Evolutionary conservation across 2,888 invertebrate species (phyloP).

Genomic region (Standfussiana lucernea): DNA sequence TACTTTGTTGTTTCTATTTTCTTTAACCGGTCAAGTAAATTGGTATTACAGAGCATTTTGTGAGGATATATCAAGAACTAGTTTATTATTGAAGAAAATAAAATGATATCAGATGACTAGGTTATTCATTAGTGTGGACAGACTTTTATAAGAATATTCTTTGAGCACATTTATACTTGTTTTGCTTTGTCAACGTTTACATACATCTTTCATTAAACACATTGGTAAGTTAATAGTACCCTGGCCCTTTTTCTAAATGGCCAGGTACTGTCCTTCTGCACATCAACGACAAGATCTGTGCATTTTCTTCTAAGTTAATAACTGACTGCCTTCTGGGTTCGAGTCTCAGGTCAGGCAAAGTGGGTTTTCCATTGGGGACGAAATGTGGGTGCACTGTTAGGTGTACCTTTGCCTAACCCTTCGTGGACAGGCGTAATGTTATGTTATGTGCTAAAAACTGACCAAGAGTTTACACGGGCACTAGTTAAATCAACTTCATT

Average conservation of each 20-base stretch:
- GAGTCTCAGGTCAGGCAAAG: too few relatives aligned
- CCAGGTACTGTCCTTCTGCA: background rate
- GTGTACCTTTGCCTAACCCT: too few relatives aligned
- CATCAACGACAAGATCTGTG: background rate
- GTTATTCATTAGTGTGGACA: background rate
- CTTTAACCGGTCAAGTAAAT: background rate
- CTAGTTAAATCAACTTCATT: too few relatives aligned
- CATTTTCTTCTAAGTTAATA: too few relatives aligned
- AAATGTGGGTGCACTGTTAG: too few relatives aligned
- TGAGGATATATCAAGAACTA: background rate
- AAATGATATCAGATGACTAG: background rate
- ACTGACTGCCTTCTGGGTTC: too few relatives aligned
- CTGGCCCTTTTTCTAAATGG: background rate
- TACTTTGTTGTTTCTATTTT: constrained; percentile 29
- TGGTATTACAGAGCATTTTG: background rate
- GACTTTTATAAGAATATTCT: background rate
- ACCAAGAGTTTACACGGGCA: too few relatives aligned
- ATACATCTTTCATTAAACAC: background rate
- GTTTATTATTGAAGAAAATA: constrained; percentile 1
- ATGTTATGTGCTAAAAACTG: too few relatives aligned
- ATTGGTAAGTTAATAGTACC: background rate
- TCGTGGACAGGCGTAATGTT: too few relatives aligned
- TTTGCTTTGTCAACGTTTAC: background rate
- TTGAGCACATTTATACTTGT: background rate
- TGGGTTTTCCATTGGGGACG: too few relatives aligned